A percentile compares a stretch with the other conserved stretches of the same genome.
phyloP scores from a whole-genome alignment of 2,797 vertebrate species.

The Argyrosomus regius region DNA sequence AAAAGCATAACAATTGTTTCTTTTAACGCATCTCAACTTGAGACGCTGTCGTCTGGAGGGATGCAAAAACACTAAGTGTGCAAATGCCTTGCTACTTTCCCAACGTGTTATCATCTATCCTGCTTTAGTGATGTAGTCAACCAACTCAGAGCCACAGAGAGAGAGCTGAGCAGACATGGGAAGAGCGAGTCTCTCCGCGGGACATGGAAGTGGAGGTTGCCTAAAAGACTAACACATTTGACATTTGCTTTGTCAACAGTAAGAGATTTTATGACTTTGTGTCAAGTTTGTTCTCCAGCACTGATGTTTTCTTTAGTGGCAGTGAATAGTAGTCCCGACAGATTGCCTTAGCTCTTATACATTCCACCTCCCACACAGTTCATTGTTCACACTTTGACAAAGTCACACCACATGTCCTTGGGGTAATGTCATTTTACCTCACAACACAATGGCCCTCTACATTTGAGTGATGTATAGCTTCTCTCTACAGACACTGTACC shows the following conservation, averaged over 20 bases:
- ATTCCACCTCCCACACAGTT: conserved; percentile 64
- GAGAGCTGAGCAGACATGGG: conserved; percentile 40
- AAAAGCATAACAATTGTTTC: conserved; percentile 41
- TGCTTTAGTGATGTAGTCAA: conserved; percentile 65
- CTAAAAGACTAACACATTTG: conserved; percentile 65
- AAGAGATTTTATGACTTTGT: conserved; percentile 66
- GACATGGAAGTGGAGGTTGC: conserved; percentile 51
- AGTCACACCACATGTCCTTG: conserved; percentile 74
- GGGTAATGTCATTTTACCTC: conserved; percentile 76
- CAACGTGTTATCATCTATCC: conserved; percentile 66
- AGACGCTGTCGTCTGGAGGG: conserved; percentile 45
- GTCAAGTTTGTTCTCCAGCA: conserved; percentile 59
- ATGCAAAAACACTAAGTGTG: conserved; percentile 43
- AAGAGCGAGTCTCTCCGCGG: conserved; percentile 45
- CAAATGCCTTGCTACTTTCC: conserved; percentile 63
- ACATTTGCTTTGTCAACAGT: conserved; percentile 78
- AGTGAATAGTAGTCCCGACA: conserved; percentile 56
- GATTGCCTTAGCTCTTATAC: conserved; percentile 53
- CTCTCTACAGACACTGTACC: conserved; percentile 55
- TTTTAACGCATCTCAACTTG: conserved; percentile 59
- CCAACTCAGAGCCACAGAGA: conserved; percentile 52
- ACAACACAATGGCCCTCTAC: conserved; percentile 55
- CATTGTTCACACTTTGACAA: conserved; percentile 77
- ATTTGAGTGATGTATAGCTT: conserved; percentile 70
- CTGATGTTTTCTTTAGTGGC: conserved; percentile 64